Evolutionary conservation across 1,140 invertebrate genomes (phyloP).

Genomic region (Maconellicoccus hirsutus): DNA sequence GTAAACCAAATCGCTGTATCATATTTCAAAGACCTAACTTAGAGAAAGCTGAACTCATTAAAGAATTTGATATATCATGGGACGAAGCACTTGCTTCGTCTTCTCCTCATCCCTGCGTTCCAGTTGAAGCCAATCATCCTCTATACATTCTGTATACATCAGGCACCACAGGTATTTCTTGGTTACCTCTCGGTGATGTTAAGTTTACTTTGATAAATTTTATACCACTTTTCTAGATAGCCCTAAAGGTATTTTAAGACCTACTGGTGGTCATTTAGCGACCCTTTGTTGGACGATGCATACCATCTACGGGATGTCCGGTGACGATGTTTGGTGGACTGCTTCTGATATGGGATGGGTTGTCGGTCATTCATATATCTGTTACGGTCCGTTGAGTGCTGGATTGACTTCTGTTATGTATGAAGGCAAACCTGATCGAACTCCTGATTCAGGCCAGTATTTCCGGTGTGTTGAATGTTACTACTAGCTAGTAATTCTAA

Average conservation of each 20-base stretch:
- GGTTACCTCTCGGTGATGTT: neutral
- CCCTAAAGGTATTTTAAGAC: conserved; percentile 72
- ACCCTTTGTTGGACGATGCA: conserved; percentile 74
- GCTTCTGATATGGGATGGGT: conserved; percentile 89
- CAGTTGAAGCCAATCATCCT: conserved; percentile 77
- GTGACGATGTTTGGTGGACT: conserved; percentile 80
- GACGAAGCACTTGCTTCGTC: conserved; percentile 50
- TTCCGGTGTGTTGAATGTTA: conserved; percentile 48
- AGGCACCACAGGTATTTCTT: conserved; percentile 58
- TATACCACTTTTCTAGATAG: conserved; percentile 39
- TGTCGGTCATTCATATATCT: conserved; percentile 87
- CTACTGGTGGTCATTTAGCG: conserved; percentile 75
- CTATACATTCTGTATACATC: conserved; percentile 90
- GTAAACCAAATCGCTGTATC: conserved; percentile 61
- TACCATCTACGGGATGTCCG: conserved; percentile 65
- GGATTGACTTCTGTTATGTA: conserved; percentile 79
- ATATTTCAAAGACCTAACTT: conserved; percentile 63
- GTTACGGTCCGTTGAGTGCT: conserved; percentile 73
- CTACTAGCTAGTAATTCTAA: neutral
- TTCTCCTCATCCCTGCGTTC: conserved; percentile 62
- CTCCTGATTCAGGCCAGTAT: conserved; percentile 80
- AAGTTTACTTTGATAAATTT: neutral
- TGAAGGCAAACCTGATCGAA: conserved; percentile 88
- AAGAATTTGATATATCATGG: conserved; percentile 60
- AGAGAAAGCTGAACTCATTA: conserved; percentile 46